A percentile compares a stretch with the other conserved stretches of the same genome.
These are phyloP conservation scores for Apodemia duryi DNA, from an alignment of 2,888 invertebrate species.

Conservation along the genomic window DNA sequence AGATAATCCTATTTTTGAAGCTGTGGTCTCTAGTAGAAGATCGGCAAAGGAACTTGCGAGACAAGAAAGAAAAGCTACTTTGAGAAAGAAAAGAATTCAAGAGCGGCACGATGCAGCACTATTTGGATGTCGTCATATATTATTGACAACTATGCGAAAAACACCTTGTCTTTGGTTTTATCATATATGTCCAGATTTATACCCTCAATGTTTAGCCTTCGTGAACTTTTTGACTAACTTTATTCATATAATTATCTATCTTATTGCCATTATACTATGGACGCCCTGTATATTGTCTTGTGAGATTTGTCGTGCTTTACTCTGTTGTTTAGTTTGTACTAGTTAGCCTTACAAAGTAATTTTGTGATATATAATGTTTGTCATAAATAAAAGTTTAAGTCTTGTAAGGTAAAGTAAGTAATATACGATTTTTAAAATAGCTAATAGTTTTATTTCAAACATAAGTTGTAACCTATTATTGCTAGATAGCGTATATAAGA, in stretches of 20 bases:
- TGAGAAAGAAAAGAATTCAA: constrained; percentile 37
- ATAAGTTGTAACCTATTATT: no score
- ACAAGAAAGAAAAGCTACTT: constrained; percentile 30
- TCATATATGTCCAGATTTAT: constrained; percentile 48
- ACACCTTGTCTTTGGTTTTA: constrained; percentile 55
- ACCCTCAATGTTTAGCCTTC: constrained; percentile 47
- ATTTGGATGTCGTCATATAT: constrained; percentile 40
- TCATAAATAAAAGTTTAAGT: neutral
- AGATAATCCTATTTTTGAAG: constrained; percentile 35
- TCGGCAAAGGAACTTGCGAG: constrained; percentile 34
- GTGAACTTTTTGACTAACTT: constrained; percentile 38
- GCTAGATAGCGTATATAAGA: no score
- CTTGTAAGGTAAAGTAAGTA: neutral
- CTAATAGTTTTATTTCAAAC: no score
- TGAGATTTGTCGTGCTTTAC: constrained; percentile 42
- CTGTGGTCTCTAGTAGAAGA: constrained; percentile 38
- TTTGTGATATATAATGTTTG: constrained; percentile 11
- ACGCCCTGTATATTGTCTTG: constrained; percentile 43
- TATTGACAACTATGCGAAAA: constrained; percentile 45
- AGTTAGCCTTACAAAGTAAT: constrained; percentile 22
- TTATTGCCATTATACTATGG: constrained; percentile 33
- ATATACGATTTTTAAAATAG: neutral
- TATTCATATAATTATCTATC: constrained; percentile 40
- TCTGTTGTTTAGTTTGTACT: constrained; percentile 46
- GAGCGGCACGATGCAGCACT: constrained; percentile 39